phyloP scores from a whole-genome alignment of 2,888 invertebrate species.

The Gonocerus acuteangulatus region DNA sequence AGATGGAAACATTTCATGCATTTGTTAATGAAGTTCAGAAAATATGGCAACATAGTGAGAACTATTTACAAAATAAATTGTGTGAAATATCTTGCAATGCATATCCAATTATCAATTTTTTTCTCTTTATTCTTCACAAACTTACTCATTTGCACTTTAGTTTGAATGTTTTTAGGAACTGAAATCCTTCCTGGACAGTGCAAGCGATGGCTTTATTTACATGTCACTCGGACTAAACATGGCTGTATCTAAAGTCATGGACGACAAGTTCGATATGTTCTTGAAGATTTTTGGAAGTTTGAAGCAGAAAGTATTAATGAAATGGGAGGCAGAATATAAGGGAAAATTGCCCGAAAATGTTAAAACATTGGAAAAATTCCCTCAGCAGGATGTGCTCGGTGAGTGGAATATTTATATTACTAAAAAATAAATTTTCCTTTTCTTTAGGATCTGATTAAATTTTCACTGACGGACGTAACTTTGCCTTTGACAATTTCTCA shows the following conservation, averaged over 20 bases:
- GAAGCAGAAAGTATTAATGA: slow-evolving; percentile 75
- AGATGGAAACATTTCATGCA: no score
- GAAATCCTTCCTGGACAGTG: slow-evolving; percentile 60
- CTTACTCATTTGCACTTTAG: slow-evolving; percentile 29
- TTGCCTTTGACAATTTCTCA: no score
- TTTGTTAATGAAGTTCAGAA: no score
- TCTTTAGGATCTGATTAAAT: no score
- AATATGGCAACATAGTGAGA: no score
- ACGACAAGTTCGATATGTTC: slow-evolving; percentile 58
- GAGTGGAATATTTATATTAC: not conserved
- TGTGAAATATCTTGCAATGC: no score
- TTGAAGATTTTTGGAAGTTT: slow-evolving; percentile 65
- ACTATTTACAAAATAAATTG: no score
- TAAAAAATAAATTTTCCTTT: no score
- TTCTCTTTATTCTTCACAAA: not conserved
- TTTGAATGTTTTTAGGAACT: slow-evolving; percentile 49
- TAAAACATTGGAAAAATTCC: slow-evolving; percentile 61
- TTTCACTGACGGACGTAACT: no score
- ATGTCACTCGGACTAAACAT: slow-evolving; percentile 83
- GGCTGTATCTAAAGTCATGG: slow-evolving; percentile 60
- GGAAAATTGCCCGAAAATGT: slow-evolving; percentile 67
- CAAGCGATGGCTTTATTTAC: slow-evolving; percentile 62
- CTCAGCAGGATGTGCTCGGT: slow-evolving; percentile 48
- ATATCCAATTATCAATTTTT: not conserved
- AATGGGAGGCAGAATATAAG: slow-evolving; percentile 58